Evolutionary conservation across 2,113 vertebrate species (phyloP), one percentile per base, ranked within the genome.

Genomic region (Saimiri boliviensis): DNA sequence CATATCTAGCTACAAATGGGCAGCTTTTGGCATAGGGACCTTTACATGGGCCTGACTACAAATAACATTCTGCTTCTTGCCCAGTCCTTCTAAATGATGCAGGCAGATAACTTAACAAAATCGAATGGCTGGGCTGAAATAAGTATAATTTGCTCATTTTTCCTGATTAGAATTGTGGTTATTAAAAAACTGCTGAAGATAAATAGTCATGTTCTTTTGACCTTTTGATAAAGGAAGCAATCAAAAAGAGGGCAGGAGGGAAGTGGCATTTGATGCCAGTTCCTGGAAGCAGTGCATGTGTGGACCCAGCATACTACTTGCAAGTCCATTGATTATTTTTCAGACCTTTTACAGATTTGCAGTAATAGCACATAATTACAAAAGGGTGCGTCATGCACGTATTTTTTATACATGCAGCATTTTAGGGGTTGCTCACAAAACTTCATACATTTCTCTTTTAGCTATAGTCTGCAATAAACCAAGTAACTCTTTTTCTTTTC

Each of bases 301-400:
- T 27, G 45, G 37, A 8, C 12, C 0, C 3, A 5, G 88, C 45
- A 5, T 23, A n/a, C 21, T 5, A 40, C 2, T 84, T 58, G 30
- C 45, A 56, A 14, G 17, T 20, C 30, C 49, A 16, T 2, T 30
- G n/a, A 19, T n/a, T 27, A 58, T 25, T 13, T 84, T 40, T 35
- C 9, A 16, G 8, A 49, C 58, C 32, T 82, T 52, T 49, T 58
- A 37, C 14, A 58, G 30, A 14, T 80, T 79, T 79, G 42, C 23
- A 11, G 19, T 71, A 56, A 1, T 9, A 10, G 5, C 8, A 6
- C 16, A 1, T 63, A 12, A 8, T 4, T 42, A 25, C 7, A 32
- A 10, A 10, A 6, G 14, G 20, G 25, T 6, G 12, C 12, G 8
- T 13, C 6, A 0, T 13, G 37, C 32, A 2, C 12, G 0, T 40